Base-by-base conservation (phyloP, 2,888 invertebrate species). In the Macaria liturata region DNA sequence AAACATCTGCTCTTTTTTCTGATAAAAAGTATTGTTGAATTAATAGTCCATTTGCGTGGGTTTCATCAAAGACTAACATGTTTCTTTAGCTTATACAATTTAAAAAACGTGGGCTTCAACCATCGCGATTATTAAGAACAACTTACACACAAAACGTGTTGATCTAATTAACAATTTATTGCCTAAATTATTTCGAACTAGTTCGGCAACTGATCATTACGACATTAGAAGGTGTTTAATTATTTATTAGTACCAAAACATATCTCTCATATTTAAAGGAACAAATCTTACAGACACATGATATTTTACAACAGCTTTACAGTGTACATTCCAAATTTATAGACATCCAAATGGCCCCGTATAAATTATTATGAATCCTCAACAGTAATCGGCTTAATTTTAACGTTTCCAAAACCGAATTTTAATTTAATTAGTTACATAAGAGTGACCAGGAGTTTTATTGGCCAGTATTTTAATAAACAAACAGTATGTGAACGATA, bases 401-500 rank as follows among this genome's bases (percentile, higher is more conserved):
- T 57, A 48, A 54, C 46, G 49, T 50, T 50, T 42, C 32, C 37
- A 46, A 43, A 20, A 51, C 9, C 42, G 6, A 52, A 49, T 61
- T 54, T 34, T 45, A 61, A 61, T 55, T 49, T 58, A 57, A 51
- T 54, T 55, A 57, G 54, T 56, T 56, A 55, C 44, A 53, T 48
- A 47, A 45, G 34, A 32, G 40, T 44, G 34, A 46, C 48, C 32
- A 32, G 8, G 4, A 42, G 55, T 46, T 56, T 60, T 53, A 61
- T 44, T 52, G 47, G 7, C 31, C 45, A 7, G 65, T 66, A 64
- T 68, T 76, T 73, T 68, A 73, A 61, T 72, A 77, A 76, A 77
- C 74, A 78, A 76, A 78, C 70, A 75, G 66, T 71, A 69, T 68
- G 57, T 65, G 65, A 63, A 66, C 64, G 67, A 65, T 69, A 73